Evolutionary conservation across 2,797 vertebrate species (phyloP), one percentile per base, ranked within the genome.

Genomic region (Peromyscus melanophrys): DNA sequence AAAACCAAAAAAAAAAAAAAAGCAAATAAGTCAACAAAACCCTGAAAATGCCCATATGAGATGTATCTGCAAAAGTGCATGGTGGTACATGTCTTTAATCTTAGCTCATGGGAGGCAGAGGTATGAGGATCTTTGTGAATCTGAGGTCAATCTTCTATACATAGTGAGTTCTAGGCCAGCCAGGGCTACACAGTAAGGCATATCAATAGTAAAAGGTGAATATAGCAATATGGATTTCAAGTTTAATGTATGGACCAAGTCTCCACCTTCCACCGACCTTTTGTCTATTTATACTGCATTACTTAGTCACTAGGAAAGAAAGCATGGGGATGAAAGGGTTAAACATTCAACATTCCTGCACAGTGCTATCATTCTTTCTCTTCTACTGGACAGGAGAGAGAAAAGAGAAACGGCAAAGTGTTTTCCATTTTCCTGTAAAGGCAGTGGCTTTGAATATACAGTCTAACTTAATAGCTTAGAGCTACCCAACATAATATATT

Each of bases 381-480:
- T 88, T 77, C 55, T 77, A n/a, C 17, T 75, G 19, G 4, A 25
- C 49, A 57, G 49, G 57, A 69, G 61, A 96, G 12, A 77, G 88
- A 12, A 88, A 67, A 96, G 21, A 13, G 17, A 75, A 92, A 88
- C 65, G 55, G 21, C 14, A 85, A 90, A 96, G 27, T 96, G 95
- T 82, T 97, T 96, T 88, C 52, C 90, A 93, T 77, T 25, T 76
- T 21, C 76, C 34, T 90, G 40, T 52, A 29, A 80, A 96, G 76
- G 80, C 90, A 93, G 84, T 94, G 76, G 88, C 59, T 96, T 97
- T 95, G 80, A 40, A 82, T 84, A 85, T 75, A 93, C 11, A 93
- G 57, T 80, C 83, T 85, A 96, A 96, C n/a, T 93, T 91, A 96
- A 92, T 82, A 94, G 88, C 40, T 92, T 89, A 43, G 55, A 87